phyloP scores from a whole-genome alignment of 2,888 invertebrate species.

The Tupiocoris notatus region DNA sequence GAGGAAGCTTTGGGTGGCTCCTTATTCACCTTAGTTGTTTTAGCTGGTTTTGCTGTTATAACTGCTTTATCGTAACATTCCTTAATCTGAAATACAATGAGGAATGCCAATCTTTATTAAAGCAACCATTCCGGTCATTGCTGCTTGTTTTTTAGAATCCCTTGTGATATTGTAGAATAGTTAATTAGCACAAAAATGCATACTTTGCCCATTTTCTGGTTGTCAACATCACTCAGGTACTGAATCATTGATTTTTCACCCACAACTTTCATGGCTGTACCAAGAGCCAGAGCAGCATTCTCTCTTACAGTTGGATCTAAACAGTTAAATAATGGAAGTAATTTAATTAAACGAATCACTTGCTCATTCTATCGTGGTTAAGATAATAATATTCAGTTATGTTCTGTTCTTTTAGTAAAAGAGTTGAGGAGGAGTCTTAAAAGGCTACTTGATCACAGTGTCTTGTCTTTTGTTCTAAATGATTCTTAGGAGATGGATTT shows the following conservation, averaged over 20 bases:
- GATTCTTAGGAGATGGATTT: too few relatives aligned
- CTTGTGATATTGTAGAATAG: too few relatives aligned
- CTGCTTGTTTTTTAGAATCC: too few relatives aligned
- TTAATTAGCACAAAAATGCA: background rate
- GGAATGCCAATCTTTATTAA: background rate
- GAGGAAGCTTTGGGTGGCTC: background rate
- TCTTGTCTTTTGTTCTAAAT: too few relatives aligned
- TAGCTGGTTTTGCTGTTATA: constrained; percentile 61
- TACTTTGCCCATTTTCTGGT: constrained; percentile 83
- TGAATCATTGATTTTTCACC: constrained; percentile 87
- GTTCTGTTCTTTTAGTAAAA: too few relatives aligned
- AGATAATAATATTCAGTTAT: too few relatives aligned
- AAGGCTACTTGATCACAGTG: too few relatives aligned
- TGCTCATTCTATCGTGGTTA: too few relatives aligned
- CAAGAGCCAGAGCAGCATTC: constrained; percentile 87
- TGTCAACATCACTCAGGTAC: constrained; percentile 84
- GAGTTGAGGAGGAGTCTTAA: too few relatives aligned
- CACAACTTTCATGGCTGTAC: constrained; percentile 89
- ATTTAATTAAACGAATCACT: too few relatives aligned
- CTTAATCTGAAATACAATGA: constrained; percentile 62
- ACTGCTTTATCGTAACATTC: constrained; percentile 92
- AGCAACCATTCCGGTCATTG: too few relatives aligned
- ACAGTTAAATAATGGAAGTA: too few relatives aligned
- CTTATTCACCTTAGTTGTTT: constrained; percentile 3
- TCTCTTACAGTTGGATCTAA: constrained; percentile 88